Evolutionary conservation across 2,888 invertebrate species (phyloP).

Genomic region (Caenorhabditis japonica): DNA sequence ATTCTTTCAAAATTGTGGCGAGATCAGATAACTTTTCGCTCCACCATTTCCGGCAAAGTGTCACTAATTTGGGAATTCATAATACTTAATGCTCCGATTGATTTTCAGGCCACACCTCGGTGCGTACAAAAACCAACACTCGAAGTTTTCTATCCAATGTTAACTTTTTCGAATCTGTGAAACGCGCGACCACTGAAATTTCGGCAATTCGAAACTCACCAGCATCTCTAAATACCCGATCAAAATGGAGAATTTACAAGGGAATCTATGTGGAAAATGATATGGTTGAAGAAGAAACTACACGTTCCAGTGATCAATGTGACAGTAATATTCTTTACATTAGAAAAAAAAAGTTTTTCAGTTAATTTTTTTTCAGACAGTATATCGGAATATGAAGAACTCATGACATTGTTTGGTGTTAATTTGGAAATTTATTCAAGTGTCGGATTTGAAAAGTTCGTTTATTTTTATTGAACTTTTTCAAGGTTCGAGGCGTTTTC

Average conservation of each 20-base stretch:
- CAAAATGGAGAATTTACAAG: slow-evolving; percentile 6
- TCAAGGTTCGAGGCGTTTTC: background rate
- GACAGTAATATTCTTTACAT: background rate
- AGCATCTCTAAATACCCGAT: background rate
- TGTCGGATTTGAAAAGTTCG: slow-evolving; percentile 12
- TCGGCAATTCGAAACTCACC: background rate
- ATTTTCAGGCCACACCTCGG: slow-evolving; percentile 1
- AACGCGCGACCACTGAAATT: background rate
- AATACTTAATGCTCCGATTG: too few relatives aligned
- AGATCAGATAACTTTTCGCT: too few relatives aligned
- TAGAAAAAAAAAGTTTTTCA: background rate
- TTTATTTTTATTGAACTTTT: too few relatives aligned
- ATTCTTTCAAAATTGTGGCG: too few relatives aligned
- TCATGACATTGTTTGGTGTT: slow-evolving; percentile 1
- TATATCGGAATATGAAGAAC: slow-evolving; percentile 11
- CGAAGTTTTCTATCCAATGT: background rate
- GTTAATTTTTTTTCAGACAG: background rate
- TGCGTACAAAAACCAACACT: too few relatives aligned
- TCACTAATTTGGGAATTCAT: too few relatives aligned
- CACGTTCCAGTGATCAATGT: background rate
- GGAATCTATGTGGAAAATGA: slow-evolving; percentile 17
- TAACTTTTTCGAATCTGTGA: slow-evolving; percentile 1
- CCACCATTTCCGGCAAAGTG: too few relatives aligned
- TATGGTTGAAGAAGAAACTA: background rate
- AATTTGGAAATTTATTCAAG: background rate